phyloP scores from a whole-genome alignment of 64 coral and sea anemone species.

The Porites australiensis region DNA sequence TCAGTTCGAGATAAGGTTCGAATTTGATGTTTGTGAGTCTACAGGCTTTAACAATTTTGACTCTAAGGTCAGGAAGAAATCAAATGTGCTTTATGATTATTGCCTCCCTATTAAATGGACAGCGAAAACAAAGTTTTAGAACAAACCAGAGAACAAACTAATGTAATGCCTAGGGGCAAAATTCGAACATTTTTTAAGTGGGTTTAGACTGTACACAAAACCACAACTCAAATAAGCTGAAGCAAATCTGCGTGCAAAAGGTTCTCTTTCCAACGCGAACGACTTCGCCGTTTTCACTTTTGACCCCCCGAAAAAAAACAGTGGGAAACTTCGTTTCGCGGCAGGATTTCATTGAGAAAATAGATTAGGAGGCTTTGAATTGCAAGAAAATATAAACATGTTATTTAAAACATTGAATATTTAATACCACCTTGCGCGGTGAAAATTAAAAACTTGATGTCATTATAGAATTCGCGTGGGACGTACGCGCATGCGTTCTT shows the following conservation, averaged over 20 bases:
- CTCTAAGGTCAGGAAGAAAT: background rate
- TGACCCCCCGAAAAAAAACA: too few species aligned
- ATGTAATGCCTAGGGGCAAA: background rate
- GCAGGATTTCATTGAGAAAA: too few species aligned
- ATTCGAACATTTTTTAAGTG: background rate
- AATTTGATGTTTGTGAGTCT: background rate
- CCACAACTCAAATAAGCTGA: too few species aligned
- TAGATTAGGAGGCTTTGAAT: too few species aligned
- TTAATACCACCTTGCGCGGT: background rate
- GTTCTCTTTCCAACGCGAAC: too few species aligned
- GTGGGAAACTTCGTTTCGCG: too few species aligned
- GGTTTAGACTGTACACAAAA: background rate
- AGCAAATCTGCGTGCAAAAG: too few species aligned
- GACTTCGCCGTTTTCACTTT: too few species aligned
- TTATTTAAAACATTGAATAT: background rate
- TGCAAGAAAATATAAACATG: too few species aligned
- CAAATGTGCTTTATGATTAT: background rate
- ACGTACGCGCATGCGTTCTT: background rate
- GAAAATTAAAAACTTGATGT: constrained; percentile 15
- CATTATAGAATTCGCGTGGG: background rate
- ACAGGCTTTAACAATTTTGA: background rate
- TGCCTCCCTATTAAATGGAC: background rate
- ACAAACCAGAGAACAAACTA: too few species aligned
- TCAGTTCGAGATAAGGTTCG: background rate
- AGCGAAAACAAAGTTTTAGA: background rate